A percentile compares a stretch with the other conserved stretches of the same genome.
These are phyloP conservation scores for Micromys minutus DNA, from an alignment of 2,113 vertebrate species.

Conservation along the genomic window DNA sequence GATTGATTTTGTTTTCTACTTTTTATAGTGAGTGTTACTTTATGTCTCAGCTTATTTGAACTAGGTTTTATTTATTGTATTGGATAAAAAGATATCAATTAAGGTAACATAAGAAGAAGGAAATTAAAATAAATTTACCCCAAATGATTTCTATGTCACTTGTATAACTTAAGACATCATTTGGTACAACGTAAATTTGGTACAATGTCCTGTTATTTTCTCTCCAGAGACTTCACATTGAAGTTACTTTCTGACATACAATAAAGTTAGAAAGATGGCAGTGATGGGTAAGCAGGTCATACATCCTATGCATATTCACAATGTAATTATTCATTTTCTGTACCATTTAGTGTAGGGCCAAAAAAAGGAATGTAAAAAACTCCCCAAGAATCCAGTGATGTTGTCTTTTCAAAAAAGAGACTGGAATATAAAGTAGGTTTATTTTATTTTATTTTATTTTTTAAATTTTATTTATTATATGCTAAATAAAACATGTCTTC, in stretches of 20 bases:
- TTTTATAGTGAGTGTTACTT: background rate
- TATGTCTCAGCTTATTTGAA: slow-evolving; percentile 21
- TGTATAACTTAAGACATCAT: background rate
- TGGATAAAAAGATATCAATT: background rate
- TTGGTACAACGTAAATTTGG: background rate
- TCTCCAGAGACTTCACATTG: background rate
- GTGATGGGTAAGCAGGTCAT: background rate
- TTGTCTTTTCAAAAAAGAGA: background rate
- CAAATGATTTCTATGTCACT: background rate
- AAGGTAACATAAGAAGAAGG: slow-evolving; percentile 9
- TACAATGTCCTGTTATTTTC: background rate
- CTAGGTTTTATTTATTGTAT: background rate
- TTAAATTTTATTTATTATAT: background rate
- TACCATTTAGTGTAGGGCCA: background rate
- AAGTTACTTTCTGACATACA: slow-evolving; percentile 27
- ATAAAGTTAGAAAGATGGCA: background rate
- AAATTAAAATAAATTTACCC: slow-evolving; percentile 25
- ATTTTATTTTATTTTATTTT: background rate
- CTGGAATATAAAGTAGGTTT: background rate
- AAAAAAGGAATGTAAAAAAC: background rate
- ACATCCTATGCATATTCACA: too few relatives aligned
- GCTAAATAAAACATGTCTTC: background rate
- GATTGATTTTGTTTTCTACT: background rate
- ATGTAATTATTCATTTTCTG: background rate
- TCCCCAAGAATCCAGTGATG: fast-evolving